Evolutionary conservation across 1,140 invertebrate species (phyloP).

Genomic region (Nylanderia fulva): DNA sequence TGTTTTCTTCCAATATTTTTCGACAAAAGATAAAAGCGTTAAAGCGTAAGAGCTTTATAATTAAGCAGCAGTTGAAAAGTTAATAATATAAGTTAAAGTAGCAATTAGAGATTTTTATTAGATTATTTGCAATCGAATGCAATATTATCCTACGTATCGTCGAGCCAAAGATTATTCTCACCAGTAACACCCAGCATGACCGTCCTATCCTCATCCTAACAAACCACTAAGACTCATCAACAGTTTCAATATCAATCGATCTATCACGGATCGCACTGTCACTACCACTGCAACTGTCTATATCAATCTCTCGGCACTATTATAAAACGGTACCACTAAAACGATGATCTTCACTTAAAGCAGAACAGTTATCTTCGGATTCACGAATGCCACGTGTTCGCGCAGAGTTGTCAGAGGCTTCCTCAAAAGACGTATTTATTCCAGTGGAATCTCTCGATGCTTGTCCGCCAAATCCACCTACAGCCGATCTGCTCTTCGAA

Average conservation of each 20-base stretch:
- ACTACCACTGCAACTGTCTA: slow-evolving; percentile 31
- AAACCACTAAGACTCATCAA: slow-evolving; percentile 47
- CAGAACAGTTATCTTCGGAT: background rate
- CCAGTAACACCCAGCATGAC: slow-evolving; percentile 37
- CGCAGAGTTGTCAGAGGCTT: background rate
- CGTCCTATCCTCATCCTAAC: slow-evolving; percentile 52
- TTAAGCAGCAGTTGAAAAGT: background rate
- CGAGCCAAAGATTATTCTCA: background rate
- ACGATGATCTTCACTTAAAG: background rate
- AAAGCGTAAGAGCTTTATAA: background rate
- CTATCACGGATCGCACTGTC: slow-evolving; percentile 27
- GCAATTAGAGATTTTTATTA: background rate
- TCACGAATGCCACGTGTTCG: background rate
- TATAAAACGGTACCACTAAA: slow-evolving; percentile 27
- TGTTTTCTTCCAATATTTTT: background rate
- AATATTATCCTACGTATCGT: background rate
- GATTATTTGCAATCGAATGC: background rate
- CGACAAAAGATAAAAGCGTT: background rate
- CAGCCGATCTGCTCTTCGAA: slow-evolving; percentile 44
- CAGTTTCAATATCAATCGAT: slow-evolving; percentile 4
- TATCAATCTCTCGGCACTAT: slow-evolving; percentile 5
- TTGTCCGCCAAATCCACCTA: slow-evolving; percentile 1
- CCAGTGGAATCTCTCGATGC: background rate
- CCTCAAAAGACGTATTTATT: background rate
- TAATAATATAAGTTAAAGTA: background rate